phyloP scores from a whole-genome alignment of 2,113 vertebrate genomes.

The Fukomys damarensis region DNA sequence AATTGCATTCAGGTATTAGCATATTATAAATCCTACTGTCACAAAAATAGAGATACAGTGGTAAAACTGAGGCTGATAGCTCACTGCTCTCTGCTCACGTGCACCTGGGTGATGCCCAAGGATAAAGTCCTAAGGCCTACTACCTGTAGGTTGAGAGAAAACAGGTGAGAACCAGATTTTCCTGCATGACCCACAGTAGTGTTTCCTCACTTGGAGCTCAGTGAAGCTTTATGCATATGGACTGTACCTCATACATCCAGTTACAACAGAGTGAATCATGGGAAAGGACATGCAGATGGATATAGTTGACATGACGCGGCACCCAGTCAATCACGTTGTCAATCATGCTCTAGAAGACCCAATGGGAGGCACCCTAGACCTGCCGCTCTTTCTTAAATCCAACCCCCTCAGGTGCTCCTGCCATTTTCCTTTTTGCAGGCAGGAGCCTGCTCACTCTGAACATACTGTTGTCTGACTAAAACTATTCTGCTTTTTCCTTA shows the following conservation, averaged over 20 bases:
- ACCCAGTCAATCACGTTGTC: not conserved
- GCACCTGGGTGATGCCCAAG: not conserved
- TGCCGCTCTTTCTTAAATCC: not conserved
- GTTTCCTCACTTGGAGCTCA: not conserved
- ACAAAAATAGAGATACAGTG: not conserved
- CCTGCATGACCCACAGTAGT: not conserved
- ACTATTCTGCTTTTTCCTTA: not conserved
- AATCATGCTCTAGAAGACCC: not conserved
- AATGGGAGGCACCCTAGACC: not conserved
- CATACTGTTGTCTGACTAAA: not conserved
- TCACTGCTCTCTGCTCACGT: not conserved
- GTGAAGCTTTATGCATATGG: not conserved
- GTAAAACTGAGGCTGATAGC: not conserved
- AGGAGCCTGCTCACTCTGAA: not conserved
- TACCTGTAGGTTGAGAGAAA: not conserved
- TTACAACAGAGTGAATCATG: not conserved
- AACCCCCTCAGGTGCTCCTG: not conserved
- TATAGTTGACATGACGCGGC: not conserved
- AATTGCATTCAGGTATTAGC: not conserved
- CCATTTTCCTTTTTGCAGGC: no score
- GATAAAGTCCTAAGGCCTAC: not conserved
- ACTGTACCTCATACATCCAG: not conserved
- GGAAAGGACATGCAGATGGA: not conserved
- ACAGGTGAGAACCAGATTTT: not conserved
- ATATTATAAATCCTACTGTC: not conserved